Base-by-base conservation (phyloP, 1,140 invertebrate genomes). In the Caenorhabditis briggsae region DNA sequence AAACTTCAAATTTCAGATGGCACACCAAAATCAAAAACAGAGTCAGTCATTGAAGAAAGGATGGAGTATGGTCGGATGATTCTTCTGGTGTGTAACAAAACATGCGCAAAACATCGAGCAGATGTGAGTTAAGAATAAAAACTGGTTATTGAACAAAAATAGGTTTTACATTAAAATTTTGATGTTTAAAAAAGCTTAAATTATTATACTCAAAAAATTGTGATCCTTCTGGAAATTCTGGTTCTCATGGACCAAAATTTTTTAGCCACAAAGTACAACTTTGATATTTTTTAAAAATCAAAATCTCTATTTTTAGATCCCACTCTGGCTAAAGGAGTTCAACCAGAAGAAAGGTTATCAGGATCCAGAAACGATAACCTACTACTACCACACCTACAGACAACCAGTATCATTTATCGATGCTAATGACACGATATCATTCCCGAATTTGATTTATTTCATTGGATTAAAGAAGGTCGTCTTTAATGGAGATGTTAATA, bases 41-140 rank as follows among this genome's bases (percentile, higher is more conserved):
- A 78, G 12, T 48, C 70, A 16, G 46, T 78, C 14, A 78, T 78
- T n/a, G 46, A 78, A 23, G 70, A 78, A 78, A n/a, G 46, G 46
- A 78, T 78, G 70, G 70, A 78, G n/a, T 78, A 50, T 50, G 70
- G 70, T 5, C n/a, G 70, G 46, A 78, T 78, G 70, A 78, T 78
- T 46, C 70, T 78, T 11, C 14, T 78, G 20, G 70, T 78, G 9
- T 78, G 70, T 78, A 78, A 78, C 14, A 78, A 78, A 41, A 78
- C 70, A 25, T 78, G 70, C 23, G 70, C 70, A 78, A 78, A 78
- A 9, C 70, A 78, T 53, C 48, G 70, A 50, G 50, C 70, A 20
- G 70, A 78, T 25, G 70, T 78, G 46, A 78, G 70, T 78, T 6
- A 0, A 33, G 3, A 33, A 33, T 33, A 33, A 33, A 33, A 33